Base-by-base conservation (phyloP, 2,113 vertebrate species). In the Rhizomys pruinosus region DNA sequence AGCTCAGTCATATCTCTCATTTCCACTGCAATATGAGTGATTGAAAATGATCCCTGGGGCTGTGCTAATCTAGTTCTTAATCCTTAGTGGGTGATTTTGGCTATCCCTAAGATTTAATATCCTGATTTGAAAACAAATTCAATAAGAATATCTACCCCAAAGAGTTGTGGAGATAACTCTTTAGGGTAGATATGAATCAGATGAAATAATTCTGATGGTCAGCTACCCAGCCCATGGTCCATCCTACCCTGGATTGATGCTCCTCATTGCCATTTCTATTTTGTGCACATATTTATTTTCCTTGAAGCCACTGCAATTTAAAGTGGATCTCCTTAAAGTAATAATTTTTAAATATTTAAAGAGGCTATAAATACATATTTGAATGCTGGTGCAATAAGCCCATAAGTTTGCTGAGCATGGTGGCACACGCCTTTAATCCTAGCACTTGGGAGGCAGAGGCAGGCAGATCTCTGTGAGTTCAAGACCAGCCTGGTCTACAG, bases 271-370 rank as follows among this genome's bases (percentile, higher is more conserved):
- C 16, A n/a, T 93, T 63, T 77, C 6, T 86, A 52, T 37, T 85
- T 55, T 34, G 1, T 47, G 23, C 34, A 52, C 39, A 16, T 61
- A n/a, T 74, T 73, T 81, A 42, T 66, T 84, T 52, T 3, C 73
- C 78, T 91, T 29, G 87, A 92, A 66, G 13, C 3, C 32, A 64
- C 8, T 77, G 19, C 8, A 85, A 27, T n/a, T 87, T 76, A 61
- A 57, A 61, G 78, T 63, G 15, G 2, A 77, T 77, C 57, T 29
- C 11, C 47, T 47, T 64, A 78, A 22, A 52, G 71, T 7, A 7
- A 34, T 85, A 61, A 68, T 87, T 55, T n/a, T n/a, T n/a, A 76
- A 82, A 20, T 47, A 39, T 57, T 72, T 76, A 89, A 84, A 82
- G 12, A 2, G 1, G 1, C 8, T 73, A 55, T 29, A 91, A 91